These are phyloP conservation scores for Miichthys miiuy DNA, from an alignment of 2,797 vertebrate genomes.

Conservation along the genomic window DNA sequence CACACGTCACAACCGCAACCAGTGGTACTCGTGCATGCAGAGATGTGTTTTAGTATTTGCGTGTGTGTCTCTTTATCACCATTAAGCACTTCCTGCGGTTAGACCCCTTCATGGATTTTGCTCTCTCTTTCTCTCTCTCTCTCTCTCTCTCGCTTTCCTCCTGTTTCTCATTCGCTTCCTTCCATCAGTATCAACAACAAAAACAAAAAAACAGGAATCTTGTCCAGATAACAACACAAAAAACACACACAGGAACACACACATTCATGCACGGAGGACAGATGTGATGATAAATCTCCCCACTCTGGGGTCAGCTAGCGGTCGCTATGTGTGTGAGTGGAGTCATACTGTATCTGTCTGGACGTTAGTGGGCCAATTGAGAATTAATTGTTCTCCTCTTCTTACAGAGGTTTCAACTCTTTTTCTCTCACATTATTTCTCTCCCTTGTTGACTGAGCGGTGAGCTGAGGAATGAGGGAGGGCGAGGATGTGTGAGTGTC, in stretches of 20 bases:
- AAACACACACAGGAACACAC: conserved; percentile 65
- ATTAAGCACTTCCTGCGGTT: conserved; percentile 67
- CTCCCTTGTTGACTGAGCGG: conserved; percentile 56
- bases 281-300: conserved; percentile 75
- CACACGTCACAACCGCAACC: conserved; percentile 5
- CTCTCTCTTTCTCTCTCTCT: conserved; percentile 4
- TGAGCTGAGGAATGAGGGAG: conserved; percentile 69
- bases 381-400: conserved; percentile 66
- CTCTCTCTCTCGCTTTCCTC: conserved; percentile 10
- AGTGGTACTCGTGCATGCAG: conserved; percentile 1
- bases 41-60: conserved; percentile 32
- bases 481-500: conserved; percentile 49
- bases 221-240: conserved; percentile 60
- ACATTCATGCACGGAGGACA: conserved; percentile 65
- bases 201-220: conserved; percentile 39
- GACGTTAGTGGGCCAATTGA: conserved; percentile 63
- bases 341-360: conserved; percentile 63
- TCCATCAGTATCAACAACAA: conserved; percentile 39
- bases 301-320: conserved; percentile 64
- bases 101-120: conserved; percentile 40
- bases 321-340: conserved; percentile 49
- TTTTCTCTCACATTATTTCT: conserved; percentile 58
- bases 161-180: conserved; percentile 34
- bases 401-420: conserved; percentile 49
- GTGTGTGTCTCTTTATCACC: conserved; percentile 51